Conservation (phyloP, 2,113 vertebrate genomes). For the Talpa occidentalis region DNA sequence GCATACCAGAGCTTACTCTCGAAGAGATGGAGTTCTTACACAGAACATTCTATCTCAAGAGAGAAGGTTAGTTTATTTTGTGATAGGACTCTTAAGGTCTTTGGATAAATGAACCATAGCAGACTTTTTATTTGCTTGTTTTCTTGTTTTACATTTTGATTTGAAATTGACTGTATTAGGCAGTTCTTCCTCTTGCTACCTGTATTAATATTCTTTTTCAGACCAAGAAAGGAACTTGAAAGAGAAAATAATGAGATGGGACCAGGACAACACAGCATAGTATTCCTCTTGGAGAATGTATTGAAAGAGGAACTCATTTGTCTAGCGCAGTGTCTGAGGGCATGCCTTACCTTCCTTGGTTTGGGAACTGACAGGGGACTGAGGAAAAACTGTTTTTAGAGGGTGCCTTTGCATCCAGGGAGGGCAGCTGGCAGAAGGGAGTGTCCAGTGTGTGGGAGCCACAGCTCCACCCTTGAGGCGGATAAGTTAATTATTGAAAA, state of each 20-base stretch:
- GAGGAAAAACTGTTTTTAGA: not conserved
- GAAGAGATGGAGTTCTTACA: not conserved
- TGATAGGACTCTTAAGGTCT: too few species aligned
- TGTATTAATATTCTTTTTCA: not conserved
- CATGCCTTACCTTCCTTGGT: not conserved
- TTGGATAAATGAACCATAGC: too few species aligned
- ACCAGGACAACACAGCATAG: not conserved
- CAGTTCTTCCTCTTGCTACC: not conserved
- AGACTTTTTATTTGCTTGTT: too few species aligned
- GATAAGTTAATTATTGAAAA: constrained; percentile 71
- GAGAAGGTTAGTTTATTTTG: too few species aligned
- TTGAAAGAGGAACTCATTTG: not conserved
- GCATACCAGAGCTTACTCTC: not conserved
- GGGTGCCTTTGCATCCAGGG: constrained; percentile 29
- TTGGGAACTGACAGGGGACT: not conserved
- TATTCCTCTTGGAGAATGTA: not conserved
- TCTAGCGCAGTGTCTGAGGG: not conserved
- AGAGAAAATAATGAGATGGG: not conserved
- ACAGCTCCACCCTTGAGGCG: not conserved
- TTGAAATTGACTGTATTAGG: not conserved
- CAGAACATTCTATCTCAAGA: too few species aligned
- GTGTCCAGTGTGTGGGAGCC: constrained; percentile 5
- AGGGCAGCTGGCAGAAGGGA: not conserved
- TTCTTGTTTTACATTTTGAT: too few species aligned
- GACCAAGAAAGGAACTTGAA: not conserved